A percentile compares a stretch with the other conserved stretches of the same genome.
phyloP scores from a whole-genome alignment of 2,797 vertebrate genomes.

The Oreonectes daqikongensis region DNA sequence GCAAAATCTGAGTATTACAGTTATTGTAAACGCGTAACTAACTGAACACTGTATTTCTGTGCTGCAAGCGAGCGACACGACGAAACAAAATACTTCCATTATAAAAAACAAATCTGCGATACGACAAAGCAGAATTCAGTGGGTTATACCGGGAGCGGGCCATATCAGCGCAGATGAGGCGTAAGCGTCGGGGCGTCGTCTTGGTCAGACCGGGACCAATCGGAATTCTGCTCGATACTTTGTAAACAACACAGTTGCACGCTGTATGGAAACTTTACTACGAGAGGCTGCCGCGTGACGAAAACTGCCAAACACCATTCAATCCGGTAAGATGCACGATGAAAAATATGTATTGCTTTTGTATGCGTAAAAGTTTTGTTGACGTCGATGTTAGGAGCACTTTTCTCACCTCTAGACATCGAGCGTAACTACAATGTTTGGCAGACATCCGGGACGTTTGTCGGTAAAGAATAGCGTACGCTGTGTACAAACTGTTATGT shows the following conservation, averaged over 20 bases:
- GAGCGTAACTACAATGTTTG: constrained; percentile 48
- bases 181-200: constrained; percentile 71
- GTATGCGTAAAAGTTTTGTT: neutral
- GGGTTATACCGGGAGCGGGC: constrained; percentile 2
- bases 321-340: constrained; percentile 36
- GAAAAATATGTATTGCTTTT: neutral
- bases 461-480: constrained; percentile 28
- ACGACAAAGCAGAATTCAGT: neutral
- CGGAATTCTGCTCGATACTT: constrained; percentile 67
- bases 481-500: neutral
- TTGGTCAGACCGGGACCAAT: constrained; percentile 69
- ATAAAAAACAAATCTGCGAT: neutral
- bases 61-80: neutral
- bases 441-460: constrained; percentile 58
- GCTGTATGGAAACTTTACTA: constrained; percentile 62
- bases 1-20: neutral
- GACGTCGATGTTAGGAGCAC: neutral
- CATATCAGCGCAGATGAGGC: constrained; percentile 32
- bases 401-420: constrained; percentile 28
- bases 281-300: constrained; percentile 15
- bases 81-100: neutral
- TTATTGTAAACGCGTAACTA: neutral
- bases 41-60: neutral
- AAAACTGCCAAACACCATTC: constrained; percentile 4
- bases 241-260: constrained; percentile 79